Conservation (phyloP, 2,113 vertebrate genomes). For the Dendrocopos noguchii region DNA sequence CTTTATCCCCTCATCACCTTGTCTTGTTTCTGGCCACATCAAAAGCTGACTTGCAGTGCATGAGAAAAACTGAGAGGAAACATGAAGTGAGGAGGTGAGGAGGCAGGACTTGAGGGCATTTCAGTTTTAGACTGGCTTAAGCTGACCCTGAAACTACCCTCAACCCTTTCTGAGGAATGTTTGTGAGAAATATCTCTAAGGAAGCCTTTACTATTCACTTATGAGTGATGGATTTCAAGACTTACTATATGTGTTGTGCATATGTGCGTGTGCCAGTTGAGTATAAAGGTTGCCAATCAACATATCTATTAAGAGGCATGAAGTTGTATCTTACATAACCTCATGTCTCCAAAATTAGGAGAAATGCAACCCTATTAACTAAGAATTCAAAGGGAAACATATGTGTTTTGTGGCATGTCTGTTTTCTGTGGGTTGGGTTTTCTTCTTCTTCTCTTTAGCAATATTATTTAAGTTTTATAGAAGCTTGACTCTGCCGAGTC, state of each 20-base stretch:
- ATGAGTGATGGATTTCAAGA: not conserved
- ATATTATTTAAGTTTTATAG: constrained; percentile 4
- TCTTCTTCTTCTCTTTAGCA: not conserved
- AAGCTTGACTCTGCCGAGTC: constrained; percentile 25
- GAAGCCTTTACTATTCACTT: not conserved
- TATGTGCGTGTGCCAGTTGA: not conserved
- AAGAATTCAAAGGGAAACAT: not conserved
- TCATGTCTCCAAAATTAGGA: not conserved
- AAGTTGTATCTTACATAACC: not conserved
- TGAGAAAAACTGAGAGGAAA: not conserved
- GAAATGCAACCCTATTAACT: not conserved
- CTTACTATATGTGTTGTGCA: not conserved
- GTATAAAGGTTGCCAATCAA: not conserved
- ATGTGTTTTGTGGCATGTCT: not conserved
- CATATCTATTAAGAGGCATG: not conserved
- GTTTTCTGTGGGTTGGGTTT: rapidly evolving
- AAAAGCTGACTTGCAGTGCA: not conserved
- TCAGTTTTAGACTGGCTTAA: not conserved
- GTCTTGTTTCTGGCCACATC: not conserved
- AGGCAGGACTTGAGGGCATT: not conserved
- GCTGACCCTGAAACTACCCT: not conserved
- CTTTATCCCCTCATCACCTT: not conserved
- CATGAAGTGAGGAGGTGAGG: rapidly evolving
- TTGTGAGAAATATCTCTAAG: not conserved
- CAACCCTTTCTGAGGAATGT: not conserved